phyloP scores from a whole-genome alignment of 2,888 invertebrate genomes.

The Alloscopus bannaensis region DNA sequence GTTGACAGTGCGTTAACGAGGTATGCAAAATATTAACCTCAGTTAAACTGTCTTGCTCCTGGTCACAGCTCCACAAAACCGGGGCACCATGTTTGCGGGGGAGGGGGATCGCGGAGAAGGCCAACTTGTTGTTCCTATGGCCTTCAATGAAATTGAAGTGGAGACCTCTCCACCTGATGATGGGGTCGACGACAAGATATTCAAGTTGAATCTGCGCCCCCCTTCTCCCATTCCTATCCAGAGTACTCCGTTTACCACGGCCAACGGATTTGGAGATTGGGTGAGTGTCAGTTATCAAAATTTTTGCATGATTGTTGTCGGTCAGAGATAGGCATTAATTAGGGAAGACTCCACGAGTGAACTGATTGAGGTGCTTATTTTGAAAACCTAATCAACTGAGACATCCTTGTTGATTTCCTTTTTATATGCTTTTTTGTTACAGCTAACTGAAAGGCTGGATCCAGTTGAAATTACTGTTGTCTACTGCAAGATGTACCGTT shows the following conservation, averaged over 20 bases:
- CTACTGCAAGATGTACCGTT: not conserved
- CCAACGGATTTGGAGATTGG: conserved; percentile 31
- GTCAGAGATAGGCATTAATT: too few species aligned
- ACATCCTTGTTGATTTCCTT: not conserved
- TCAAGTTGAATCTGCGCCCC: not conserved
- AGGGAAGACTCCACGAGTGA: too few species aligned
- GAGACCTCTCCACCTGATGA: not conserved
- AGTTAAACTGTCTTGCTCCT: too few species aligned
- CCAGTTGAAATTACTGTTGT: not conserved
- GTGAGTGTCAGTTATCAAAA: too few species aligned
- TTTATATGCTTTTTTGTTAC: not conserved
- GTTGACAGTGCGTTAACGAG: too few species aligned
- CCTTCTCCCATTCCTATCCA: conserved; percentile 12
- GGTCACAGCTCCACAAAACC: too few species aligned
- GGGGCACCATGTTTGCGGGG: conserved; percentile 17
- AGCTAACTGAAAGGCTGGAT: conserved; percentile 10
- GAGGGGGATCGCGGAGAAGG: conserved; percentile 19
- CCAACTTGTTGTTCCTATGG: not conserved
- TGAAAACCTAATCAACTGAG: not conserved
- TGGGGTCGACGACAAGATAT: not conserved
- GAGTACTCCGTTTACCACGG: conserved; percentile 12
- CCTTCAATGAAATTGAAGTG: conserved; percentile 14
- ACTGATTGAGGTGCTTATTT: too few species aligned
- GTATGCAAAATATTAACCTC: too few species aligned
- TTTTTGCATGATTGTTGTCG: too few species aligned